A percentile compares a stretch with the other conserved stretches of the same genome.
phyloP scores from a whole-genome alignment of 2,113 vertebrate genomes.

The Artemisiospiza belli region DNA sequence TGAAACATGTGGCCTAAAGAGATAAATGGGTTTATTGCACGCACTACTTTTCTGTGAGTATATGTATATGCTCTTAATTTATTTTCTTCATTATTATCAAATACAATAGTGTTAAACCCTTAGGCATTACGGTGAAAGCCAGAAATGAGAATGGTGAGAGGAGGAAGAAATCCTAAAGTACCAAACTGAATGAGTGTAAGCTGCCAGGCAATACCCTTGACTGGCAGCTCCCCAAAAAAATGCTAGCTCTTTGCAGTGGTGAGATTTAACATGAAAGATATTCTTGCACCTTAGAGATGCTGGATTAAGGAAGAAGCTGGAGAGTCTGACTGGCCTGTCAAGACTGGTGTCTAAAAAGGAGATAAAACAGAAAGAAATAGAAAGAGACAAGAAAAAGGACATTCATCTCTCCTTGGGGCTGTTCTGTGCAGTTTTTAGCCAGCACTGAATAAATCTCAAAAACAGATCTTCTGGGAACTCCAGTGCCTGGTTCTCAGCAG shows the following conservation, averaged over 20 bases:
- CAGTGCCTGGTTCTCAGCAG: neutral
- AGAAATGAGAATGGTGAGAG: neutral
- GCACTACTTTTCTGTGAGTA: neutral
- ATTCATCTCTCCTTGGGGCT: neutral
- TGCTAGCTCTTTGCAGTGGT: neutral
- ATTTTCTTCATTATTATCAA: neutral
- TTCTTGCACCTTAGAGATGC: neutral
- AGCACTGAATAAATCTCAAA: neutral
- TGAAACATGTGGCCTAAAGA: neutral
- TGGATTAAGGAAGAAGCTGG: neutral
- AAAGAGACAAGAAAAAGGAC: neutral
- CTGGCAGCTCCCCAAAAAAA: accelerated
- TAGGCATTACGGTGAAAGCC: neutral
- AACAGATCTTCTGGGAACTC: neutral
- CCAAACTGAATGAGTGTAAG: neutral
- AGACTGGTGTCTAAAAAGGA: neutral
- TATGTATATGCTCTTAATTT: neutral
- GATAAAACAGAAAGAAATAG: neutral
- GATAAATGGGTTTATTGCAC: neutral
- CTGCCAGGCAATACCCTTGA: neutral
- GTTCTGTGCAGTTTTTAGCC: neutral
- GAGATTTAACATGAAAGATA: neutral
- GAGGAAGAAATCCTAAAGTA: neutral
- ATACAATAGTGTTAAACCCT: neutral
- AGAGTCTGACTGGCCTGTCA: neutral